phyloP scores from a whole-genome alignment of 2,797 vertebrate species.

The Pterois miles region DNA sequence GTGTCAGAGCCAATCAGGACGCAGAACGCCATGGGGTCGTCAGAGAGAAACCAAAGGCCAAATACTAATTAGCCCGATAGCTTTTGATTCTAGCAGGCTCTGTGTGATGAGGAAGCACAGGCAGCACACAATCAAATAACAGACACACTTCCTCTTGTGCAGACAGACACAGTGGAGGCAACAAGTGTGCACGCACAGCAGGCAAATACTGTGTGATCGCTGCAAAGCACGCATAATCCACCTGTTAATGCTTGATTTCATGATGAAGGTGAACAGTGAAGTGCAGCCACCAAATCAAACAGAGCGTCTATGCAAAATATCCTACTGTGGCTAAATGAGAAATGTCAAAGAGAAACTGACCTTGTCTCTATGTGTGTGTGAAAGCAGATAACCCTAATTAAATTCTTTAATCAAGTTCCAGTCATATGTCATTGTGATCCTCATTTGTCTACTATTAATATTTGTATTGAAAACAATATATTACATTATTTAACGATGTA shows the following conservation, averaged over 20 bases:
- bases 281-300: slow-evolving; percentile 53
- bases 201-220: slow-evolving; percentile 47
- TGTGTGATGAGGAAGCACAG: slow-evolving; percentile 57
- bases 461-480: background rate
- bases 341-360: slow-evolving; percentile 42
- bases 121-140: slow-evolving; percentile 33
- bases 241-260: slow-evolving; percentile 48
- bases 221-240: slow-evolving; percentile 50
- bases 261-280: slow-evolving; percentile 45
- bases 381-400: background rate
- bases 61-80: slow-evolving; percentile 73
- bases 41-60: slow-evolving; percentile 67
- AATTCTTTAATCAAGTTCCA: background rate
- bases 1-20: slow-evolving; percentile 72
- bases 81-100: slow-evolving; percentile 57
- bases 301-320: slow-evolving; percentile 36
- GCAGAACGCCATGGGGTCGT: slow-evolving; percentile 64
- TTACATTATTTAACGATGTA: background rate
- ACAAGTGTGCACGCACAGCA: slow-evolving; percentile 35
- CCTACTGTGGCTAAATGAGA: slow-evolving; percentile 39
- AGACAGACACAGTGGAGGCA: slow-evolving; percentile 32
- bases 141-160: slow-evolving; percentile 43
- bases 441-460: background rate
- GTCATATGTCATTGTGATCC: background rate
- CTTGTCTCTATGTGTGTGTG: background rate